Conservation (phyloP, 2,797 vertebrate species). For the Microtus agrestis region DNA sequence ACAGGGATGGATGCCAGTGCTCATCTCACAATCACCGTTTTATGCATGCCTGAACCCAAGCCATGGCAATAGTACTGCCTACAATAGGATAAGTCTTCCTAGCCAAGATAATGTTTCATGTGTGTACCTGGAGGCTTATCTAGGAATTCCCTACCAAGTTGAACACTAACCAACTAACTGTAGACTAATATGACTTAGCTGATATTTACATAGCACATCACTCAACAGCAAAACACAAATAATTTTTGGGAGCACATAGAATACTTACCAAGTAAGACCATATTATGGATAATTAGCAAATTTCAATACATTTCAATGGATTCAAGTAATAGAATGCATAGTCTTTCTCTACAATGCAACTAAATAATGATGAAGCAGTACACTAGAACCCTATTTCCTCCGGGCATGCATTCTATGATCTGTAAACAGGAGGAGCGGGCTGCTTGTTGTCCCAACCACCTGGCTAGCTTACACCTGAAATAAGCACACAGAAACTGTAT, state of each 20-base stretch:
- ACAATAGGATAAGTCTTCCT: not conserved
- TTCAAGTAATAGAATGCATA: slow-evolving; percentile 46
- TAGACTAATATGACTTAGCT: slow-evolving; percentile 14
- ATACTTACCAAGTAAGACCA: slow-evolving; percentile 34
- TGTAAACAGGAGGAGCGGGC: too few relatives aligned
- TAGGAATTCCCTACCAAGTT: not conserved
- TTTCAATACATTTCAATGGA: slow-evolving; percentile 50
- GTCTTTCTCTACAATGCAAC: not conserved
- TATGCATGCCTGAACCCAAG: not conserved
- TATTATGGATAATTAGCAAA: slow-evolving; percentile 33
- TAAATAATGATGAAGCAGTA: slow-evolving; percentile 25
- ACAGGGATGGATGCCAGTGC: not conserved
- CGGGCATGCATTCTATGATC: not conserved
- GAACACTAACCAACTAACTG: not conserved
- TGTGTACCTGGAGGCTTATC: not conserved
- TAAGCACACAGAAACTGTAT: too few relatives aligned
- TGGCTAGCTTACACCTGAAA: too few relatives aligned
- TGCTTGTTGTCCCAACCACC: too few relatives aligned
- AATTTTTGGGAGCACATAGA: slow-evolving; percentile 9
- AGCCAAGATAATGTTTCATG: not conserved
- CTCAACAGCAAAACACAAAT: slow-evolving; percentile 25
- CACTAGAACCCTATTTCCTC: not conserved
- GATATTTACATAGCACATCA: slow-evolving; percentile 24
- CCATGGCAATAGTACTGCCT: not conserved
- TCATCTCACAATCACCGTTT: not conserved